phyloP scores from a whole-genome alignment of 2,113 vertebrate species.

The Epinephelus lanceolatus region DNA sequence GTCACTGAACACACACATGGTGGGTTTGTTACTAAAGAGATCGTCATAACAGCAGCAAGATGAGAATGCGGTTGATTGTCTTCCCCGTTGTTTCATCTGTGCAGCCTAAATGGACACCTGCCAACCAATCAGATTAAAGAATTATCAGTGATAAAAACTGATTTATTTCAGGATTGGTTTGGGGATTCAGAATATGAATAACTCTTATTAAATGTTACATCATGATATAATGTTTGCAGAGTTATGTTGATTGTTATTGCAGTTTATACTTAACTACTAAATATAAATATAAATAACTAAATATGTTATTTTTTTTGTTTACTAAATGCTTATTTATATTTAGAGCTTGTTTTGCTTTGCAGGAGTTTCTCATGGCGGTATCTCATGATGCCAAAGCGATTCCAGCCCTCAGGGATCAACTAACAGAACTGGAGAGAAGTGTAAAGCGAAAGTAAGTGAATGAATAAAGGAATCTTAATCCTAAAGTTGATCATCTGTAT shows the following conservation, averaged over 20 bases:
- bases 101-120: neutral
- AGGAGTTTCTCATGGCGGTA: constrained; percentile 95
- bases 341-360: constrained; percentile 32
- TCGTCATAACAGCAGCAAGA: no score
- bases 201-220: neutral
- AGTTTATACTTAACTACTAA: neutral
- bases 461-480: neutral
- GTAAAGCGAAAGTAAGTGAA: constrained; percentile 92
- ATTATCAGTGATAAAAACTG: neutral
- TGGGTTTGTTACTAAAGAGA: no score
- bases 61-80: no score
- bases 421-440: constrained; percentile 91
- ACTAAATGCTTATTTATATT: no score
- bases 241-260: neutral
- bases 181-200: neutral
- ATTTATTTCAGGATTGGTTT: neutral
- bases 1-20: no score
- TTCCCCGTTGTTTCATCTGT: no score
- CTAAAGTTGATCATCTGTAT: neutral
- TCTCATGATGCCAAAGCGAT: constrained; percentile 92
- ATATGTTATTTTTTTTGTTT: no score
- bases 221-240: neutral
- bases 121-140: neutral
- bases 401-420: constrained; percentile 90
- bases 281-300: no score